Conservation (phyloP, 2,797 vertebrate species). For the Coranthus polyacanthus region DNA sequence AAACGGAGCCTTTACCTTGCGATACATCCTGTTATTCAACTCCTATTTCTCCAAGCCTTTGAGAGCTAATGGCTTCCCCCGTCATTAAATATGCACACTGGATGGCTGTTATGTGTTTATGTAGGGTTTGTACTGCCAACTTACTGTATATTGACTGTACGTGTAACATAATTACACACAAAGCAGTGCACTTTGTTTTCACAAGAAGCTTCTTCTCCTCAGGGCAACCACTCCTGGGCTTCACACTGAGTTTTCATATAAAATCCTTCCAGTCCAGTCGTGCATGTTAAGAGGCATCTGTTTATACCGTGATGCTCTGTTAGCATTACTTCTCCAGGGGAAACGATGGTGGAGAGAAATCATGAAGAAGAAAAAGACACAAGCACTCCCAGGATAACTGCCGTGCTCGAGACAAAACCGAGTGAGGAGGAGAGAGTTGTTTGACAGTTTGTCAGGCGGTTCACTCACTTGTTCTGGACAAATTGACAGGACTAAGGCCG, state of each 20-base stretch:
- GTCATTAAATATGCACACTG: background rate
- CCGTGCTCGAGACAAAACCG: too few species aligned
- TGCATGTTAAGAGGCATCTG: slow-evolving; percentile 57
- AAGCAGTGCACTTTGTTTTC: background rate
- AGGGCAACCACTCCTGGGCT: background rate
- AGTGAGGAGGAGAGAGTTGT: too few species aligned
- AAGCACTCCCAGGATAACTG: background rate
- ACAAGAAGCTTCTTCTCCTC: background rate
- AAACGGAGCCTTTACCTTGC: background rate
- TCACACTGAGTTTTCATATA: slow-evolving; percentile 11
- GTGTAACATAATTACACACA: background rate
- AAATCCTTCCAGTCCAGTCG: slow-evolving; percentile 45
- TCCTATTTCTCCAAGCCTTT: too few species aligned
- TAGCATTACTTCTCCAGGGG: slow-evolving; percentile 31
- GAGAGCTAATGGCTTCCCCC: background rate
- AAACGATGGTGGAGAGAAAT: background rate
- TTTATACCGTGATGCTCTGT: slow-evolving; percentile 30
- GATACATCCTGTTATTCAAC: background rate
- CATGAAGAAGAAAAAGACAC: background rate
- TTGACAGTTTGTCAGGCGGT: too few species aligned
- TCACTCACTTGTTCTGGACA: too few species aligned
- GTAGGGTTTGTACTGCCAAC: background rate
- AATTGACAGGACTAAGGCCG: too few species aligned
- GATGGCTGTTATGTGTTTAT: background rate
- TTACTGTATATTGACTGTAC: background rate